Evolutionary conservation across 2,113 vertebrate species (phyloP).

Genomic region (Nipponia nippon): DNA sequence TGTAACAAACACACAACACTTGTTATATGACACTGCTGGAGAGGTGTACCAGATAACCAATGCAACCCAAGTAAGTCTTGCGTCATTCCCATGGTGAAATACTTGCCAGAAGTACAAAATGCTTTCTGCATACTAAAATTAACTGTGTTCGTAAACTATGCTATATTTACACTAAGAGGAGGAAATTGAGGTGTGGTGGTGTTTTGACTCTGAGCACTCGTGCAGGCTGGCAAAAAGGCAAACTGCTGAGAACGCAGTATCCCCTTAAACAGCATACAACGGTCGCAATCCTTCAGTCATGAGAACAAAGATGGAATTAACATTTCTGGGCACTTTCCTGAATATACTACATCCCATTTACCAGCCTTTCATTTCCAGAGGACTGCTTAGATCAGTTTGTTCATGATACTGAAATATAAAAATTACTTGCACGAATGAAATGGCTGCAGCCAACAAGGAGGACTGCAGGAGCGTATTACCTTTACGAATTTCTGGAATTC

Average conservation of each 20-base stretch:
- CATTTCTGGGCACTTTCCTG: not conserved
- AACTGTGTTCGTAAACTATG: not conserved
- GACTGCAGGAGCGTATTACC: not conserved
- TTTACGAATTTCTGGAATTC: not conserved
- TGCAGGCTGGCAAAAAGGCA: not conserved
- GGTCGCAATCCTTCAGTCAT: fast-evolving
- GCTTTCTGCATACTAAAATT: not conserved
- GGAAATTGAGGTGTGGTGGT: not conserved
- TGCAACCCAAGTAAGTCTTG: not conserved
- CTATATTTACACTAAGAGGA: not conserved
- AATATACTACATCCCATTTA: not conserved
- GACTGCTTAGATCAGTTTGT: not conserved
- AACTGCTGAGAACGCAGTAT: not conserved
- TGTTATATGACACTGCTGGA: not conserved
- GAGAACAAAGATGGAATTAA: not conserved
- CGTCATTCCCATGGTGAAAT: not conserved
- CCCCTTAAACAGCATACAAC: not conserved
- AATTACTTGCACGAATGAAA: not conserved
- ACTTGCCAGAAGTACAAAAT: not conserved
- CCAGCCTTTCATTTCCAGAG: not conserved
- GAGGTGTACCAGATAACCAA: not conserved
- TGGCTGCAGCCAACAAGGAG: not conserved
- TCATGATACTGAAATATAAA: not conserved
- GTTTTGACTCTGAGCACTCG: not conserved
- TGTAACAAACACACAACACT: not conserved